Conservation (phyloP, 2,113 vertebrate genomes). For the Dicrurus megarhynchus region DNA sequence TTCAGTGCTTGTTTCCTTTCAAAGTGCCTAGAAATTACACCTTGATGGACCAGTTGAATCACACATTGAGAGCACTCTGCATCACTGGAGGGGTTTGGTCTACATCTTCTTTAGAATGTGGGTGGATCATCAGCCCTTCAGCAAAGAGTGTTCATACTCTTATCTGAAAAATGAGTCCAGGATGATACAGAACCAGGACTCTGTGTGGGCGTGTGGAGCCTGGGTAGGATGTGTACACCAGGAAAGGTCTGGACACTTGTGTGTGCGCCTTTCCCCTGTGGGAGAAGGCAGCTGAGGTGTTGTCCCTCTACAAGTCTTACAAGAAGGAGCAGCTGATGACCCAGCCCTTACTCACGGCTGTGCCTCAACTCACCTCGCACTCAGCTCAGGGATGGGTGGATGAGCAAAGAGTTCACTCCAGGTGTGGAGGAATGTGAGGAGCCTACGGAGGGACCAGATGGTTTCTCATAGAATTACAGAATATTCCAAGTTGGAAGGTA, state of each 20-base stretch:
- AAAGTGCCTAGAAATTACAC: background rate
- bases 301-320: background rate
- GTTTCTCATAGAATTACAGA: background rate
- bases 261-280: background rate
- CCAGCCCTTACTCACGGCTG: background rate
- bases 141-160: background rate
- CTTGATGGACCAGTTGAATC: background rate
- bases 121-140: background rate
- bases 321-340: background rate
- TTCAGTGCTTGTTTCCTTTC: background rate
- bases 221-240: background rate
- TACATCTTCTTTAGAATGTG: background rate
- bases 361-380: background rate
- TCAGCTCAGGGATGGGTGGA: background rate
- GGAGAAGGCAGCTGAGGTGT: background rate
- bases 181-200: background rate
- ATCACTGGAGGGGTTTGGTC: background rate
- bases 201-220: background rate
- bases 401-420: rapidly evolving
- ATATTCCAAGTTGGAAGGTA: background rate
- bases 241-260: background rate
- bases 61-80: background rate
- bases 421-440: background rate
- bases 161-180: background rate
- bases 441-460: background rate